Evolutionary conservation across 2,113 vertebrate species (phyloP), one percentile per base, ranked within the genome.

Genomic region (Sander lucioperca): DNA sequence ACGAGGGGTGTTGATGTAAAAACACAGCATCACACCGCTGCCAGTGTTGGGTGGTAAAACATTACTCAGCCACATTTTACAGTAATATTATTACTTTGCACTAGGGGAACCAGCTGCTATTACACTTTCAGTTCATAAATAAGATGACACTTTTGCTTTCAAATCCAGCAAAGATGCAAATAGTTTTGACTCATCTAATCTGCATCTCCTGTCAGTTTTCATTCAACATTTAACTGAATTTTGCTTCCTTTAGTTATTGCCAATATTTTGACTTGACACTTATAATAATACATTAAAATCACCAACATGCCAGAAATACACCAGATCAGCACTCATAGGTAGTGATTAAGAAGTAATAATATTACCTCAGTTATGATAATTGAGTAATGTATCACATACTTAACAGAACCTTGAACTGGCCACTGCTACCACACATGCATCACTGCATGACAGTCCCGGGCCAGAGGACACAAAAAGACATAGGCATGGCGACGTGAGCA

Each of bases 401-500:
- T 48, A 27, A 72, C 39, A 83, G n/a, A 53, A 66, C 8, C 53
- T 81, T 18, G 84, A 79, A 80, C 58, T 71, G 70, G 73, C 70
- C 54, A 69, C 50, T 50, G 66, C 21, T 56, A 66, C 75, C 78
- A 85, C 71, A 80, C 83, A 89, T 65, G 89, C 81, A 85, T 76
- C 39, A 57, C 54, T 89, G 81, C 85, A 85, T 66, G 64, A 74
- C 56, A 72, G 77, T 89, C 89, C 86, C 19, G 4, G 74, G 65
- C 57, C 85, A 88, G 78, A 79, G 86, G 76, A 86, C 79, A 89
- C 77, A 88, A 79, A 89, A 58, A 91, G 74, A 88, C 56, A 92
- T 77, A 88, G 84, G 89, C 85, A 88, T 72, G 45, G 50, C 25
- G 4, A 74, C 0, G 88, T 94, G 91, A 93, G 82, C 89, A 91